Evolutionary conservation across 2,113 vertebrate genomes (phyloP), one percentile per base, ranked within the genome.

Genomic region (Crotalus viridis): DNA sequence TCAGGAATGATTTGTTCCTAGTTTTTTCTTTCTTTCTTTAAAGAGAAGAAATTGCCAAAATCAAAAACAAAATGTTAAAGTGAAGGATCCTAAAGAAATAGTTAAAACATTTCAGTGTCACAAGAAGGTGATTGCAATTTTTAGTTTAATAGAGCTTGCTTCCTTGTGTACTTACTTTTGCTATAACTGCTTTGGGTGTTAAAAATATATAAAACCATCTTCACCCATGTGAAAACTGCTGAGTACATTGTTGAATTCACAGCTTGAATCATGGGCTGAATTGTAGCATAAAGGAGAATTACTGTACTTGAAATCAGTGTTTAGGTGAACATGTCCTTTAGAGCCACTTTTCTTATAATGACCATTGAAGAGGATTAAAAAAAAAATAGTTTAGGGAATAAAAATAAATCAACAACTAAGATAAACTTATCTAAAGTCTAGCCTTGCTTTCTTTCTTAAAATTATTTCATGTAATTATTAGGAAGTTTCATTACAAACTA

Each of bases 71-170:
- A 92, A 59, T 12, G 5, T 69, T 88, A 7, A 26, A 93, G 12
- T 10, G 51, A 26, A 93, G 17, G 56, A 85, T 54, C 21, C 39
- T 92, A 55, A 94, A 56, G 21, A 90, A 93, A 91, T 28, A 74
- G 15, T 5, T 24, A 21, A 90, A 89, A 94, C 4, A 26, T 10
- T 91, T 94, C 90, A 92, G 26, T 90, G 92, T 93, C 26, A n/a
- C 48, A 15, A 88, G 64, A 92, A 46, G 51, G 51, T 55, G 95
- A 5, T 21, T 92, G 39, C 0, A 0, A 15, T 91, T 92, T 61
- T 94, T 93, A 56, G 10, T 94, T 95, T 52, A 93, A 17, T 94
- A 51, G 56, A 94, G 3, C 54, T 94, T 69, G 88, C 64, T 91
- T 91, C 17, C 56, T 33, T 74, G 91, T 21, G 12, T 94, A 93